phyloP scores from a whole-genome alignment of 2,797 vertebrate genomes.

The Psittacula derbiana region DNA sequence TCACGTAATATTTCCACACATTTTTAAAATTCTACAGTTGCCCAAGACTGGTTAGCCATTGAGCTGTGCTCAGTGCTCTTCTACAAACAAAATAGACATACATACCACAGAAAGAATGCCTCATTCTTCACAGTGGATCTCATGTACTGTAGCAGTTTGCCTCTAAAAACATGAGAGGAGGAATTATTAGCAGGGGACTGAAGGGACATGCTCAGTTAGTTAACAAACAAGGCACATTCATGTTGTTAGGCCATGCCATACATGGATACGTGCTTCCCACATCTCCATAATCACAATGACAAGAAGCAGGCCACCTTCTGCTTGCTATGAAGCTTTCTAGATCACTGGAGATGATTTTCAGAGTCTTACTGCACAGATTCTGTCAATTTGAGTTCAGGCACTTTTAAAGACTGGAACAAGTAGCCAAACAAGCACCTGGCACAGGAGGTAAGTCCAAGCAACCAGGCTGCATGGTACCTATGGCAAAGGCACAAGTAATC shows the following conservation, averaged over 20 bases:
- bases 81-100: not conserved
- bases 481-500: not conserved
- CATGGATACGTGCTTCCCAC: not conserved
- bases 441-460: accelerated
- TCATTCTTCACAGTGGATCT: not conserved
- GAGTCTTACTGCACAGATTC: not conserved
- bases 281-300: slow-evolving; percentile 20
- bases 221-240: slow-evolving; percentile 9
- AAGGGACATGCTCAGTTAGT: not conserved
- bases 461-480: not conserved
- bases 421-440: not conserved
- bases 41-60: not conserved
- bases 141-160: not conserved
- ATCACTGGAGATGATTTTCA: slow-evolving; percentile 23
- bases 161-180: not conserved
- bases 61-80: not conserved
- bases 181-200: not conserved
- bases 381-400: not conserved
- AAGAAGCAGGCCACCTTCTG: slow-evolving; percentile 10
- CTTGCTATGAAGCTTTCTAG: slow-evolving; percentile 6
- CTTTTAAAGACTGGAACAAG: not conserved
- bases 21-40: not conserved
- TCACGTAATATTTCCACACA: not conserved
- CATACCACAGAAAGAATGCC: not conserved
- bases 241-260: not conserved